phyloP scores from a whole-genome alignment of 2,888 invertebrate genomes.

The Rotaria macrura region DNA sequence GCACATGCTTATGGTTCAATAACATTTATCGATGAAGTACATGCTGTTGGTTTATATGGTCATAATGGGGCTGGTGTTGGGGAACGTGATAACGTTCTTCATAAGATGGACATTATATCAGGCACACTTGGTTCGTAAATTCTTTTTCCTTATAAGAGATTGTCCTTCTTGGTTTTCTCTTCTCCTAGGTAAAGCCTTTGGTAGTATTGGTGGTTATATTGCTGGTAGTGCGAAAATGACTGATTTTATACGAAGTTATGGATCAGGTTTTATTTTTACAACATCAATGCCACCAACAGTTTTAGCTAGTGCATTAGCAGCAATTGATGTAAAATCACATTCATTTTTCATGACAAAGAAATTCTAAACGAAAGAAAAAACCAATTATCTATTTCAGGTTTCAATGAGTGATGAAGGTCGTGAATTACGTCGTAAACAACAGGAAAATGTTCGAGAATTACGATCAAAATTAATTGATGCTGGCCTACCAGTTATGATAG shows the following conservation, averaged over 20 bases:
- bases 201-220: slow-evolving; percentile 83
- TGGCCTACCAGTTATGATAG: slow-evolving; percentile 67
- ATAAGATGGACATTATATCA: slow-evolving; percentile 75
- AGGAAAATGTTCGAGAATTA: slow-evolving; percentile 75
- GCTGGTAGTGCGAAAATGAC: slow-evolving; percentile 64
- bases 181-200: slow-evolving; percentile 70
- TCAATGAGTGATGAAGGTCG: slow-evolving; percentile 67
- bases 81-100: slow-evolving; percentile 69
- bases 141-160: background rate
- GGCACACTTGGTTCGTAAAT: slow-evolving; percentile 63
- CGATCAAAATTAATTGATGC: slow-evolving; percentile 65
- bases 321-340: slow-evolving; percentile 59
- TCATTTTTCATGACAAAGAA: too few relatives aligned
- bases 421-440: slow-evolving; percentile 65
- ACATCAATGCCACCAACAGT: slow-evolving; percentile 88
- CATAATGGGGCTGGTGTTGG: slow-evolving; percentile 83
- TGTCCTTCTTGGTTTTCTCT: slow-evolving; percentile 36
- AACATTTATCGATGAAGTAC: slow-evolving; percentile 91
- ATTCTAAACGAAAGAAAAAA: background rate
- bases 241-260: slow-evolving; percentile 83
- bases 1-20: slow-evolving; percentile 81
- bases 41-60: slow-evolving; percentile 90
- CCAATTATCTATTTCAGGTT: background rate
- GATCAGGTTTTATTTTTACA: slow-evolving; percentile 92
- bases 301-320: slow-evolving; percentile 70